Base-by-base conservation (phyloP, 2,797 vertebrate genomes). In the Chaenodraco wilsoni region DNA sequence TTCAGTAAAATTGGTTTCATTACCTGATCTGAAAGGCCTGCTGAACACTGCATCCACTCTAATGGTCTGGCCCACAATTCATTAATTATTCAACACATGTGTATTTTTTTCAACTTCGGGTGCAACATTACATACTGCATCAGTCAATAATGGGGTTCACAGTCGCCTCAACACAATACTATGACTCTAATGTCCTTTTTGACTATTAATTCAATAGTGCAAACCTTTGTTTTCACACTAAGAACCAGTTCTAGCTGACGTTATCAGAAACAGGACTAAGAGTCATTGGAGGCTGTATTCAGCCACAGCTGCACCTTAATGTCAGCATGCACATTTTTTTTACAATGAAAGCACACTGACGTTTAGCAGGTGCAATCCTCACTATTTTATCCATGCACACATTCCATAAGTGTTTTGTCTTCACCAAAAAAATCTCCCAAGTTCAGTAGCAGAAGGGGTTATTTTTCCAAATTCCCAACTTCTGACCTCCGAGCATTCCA, bases 31-130 rank as follows among this genome's bases (percentile, higher is more conserved):
- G 60, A 51, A 76, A 82, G 75, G 62, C 52, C 65, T 61, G 75
- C 77, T 84, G 84, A 84, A 78, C 73, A 72, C 60, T 61, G 64
- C 81, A 71, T 27, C 58, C 70, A 73, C 72, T 55, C 61, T 67
- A 77, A 82, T 75, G 71, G 56, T 55, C 57, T 43, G 56, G 14
- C 59, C 65, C 69, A 50, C 1, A 3, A 69, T 46, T 56, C 78
- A 81, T 87, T 76, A 73, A 76, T 78, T 81, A 83, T 81, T 84
- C 64, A 74, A 37, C 65, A 54, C 69, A 17, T 74, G 54, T 79
- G 62, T 72, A 13, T 67, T 72, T 63, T 27, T 27, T 15, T 6
- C 9, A 58, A 75, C 23, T 11, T 7, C 1, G 78, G 82, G 33
- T 27, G 61, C 10, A 2, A 23, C 57, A 6, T 69, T 60, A 31